A percentile compares a stretch with the other conserved stretches of the same genome.
Evolutionary conservation across 2,113 vertebrate species (phyloP).

Genomic region (Actenoides hombroni): DNA sequence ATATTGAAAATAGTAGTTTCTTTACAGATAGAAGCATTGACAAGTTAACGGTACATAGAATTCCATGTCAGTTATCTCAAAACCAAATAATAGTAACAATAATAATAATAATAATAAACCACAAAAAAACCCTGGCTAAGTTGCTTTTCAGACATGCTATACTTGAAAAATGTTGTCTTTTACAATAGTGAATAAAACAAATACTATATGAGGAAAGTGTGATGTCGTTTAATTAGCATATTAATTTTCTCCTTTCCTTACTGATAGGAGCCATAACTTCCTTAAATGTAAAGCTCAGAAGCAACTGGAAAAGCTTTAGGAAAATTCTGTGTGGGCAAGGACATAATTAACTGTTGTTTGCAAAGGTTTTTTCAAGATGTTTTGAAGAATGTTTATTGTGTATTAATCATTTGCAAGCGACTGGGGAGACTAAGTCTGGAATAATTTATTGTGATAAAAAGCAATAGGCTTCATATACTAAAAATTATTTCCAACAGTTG

Average conservation of each 20-base stretch:
- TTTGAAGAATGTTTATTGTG: background rate
- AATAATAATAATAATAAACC: too few relatives aligned
- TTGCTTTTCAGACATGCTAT: background rate
- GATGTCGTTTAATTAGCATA: background rate
- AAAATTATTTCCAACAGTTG: background rate
- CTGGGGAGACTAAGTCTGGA: background rate
- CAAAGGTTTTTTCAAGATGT: background rate
- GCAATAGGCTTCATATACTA: background rate
- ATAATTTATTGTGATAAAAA: background rate
- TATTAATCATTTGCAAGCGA: background rate
- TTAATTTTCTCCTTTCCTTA: background rate
- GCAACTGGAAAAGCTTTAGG: background rate
- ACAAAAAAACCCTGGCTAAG: background rate
- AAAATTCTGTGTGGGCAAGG: background rate
- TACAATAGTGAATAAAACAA: background rate
- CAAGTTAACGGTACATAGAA: background rate
- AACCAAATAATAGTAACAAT: background rate
- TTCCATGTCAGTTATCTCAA: background rate
- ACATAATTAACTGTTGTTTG: background rate
- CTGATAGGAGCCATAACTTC: background rate
- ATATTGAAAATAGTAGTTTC: background rate
- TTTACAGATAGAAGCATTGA: background rate
- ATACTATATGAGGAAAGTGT: background rate
- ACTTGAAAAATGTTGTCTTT: background rate
- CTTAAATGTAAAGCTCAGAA: background rate